Percentiles rank a stretch among this genome's conserved stretches.
phyloP scores from a whole-genome alignment of 2,888 invertebrate genomes.

The Drosophila engyochracea region DNA sequence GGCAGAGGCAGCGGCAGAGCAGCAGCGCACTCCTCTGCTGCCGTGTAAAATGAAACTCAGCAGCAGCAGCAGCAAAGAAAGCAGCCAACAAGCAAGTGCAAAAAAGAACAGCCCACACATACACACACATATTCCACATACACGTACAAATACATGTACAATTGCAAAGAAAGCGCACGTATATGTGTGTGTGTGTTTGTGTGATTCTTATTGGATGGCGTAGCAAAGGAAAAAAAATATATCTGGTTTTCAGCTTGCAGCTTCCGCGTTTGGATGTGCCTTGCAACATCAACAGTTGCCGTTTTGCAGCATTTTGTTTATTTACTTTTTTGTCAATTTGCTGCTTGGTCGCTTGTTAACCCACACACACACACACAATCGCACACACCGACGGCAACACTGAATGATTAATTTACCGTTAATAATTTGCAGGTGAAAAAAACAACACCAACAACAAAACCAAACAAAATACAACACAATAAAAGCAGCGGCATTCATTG shows the following conservation, averaged over 20 bases:
- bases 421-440: constrained; percentile 73
- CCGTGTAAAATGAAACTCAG: constrained; percentile 65
- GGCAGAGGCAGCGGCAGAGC: constrained; percentile 20
- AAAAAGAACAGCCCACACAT: constrained; percentile 58
- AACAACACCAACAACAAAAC: background rate
- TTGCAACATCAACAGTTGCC: constrained; percentile 70
- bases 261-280: constrained; percentile 68
- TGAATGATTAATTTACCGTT: constrained; percentile 78
- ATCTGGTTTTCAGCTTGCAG: constrained; percentile 74
- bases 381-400: constrained; percentile 14
- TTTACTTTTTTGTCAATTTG: constrained; percentile 72
- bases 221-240: constrained; percentile 63
- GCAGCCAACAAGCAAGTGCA: constrained; percentile 72
- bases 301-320: constrained; percentile 65
- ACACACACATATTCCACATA: constrained; percentile 9
- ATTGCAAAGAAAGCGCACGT: constrained; percentile 59
- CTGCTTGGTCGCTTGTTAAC: constrained; percentile 60
- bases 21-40: constrained; percentile 49
- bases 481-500: constrained; percentile 56
- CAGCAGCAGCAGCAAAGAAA: constrained; percentile 60
- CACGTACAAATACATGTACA: constrained; percentile 14
- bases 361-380: constrained; percentile 35
- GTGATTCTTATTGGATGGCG: constrained; percentile 70
- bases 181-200: constrained; percentile 20
- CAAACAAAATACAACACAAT: constrained; percentile 31